phyloP scores from a whole-genome alignment of 1,140 invertebrate genomes.

The Heliconius congener region DNA sequence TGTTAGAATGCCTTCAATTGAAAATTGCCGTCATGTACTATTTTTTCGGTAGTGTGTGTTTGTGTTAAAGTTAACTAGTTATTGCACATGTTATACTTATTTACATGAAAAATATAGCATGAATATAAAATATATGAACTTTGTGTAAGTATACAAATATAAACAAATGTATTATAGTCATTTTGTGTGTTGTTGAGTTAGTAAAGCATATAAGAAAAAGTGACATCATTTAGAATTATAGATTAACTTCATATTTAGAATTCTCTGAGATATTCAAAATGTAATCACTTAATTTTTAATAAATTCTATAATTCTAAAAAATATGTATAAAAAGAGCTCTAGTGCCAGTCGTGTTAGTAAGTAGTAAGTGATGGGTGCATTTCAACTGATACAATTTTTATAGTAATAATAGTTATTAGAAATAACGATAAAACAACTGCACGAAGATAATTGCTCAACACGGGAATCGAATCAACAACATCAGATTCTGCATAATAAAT shows the following conservation, averaged over 20 bases:
- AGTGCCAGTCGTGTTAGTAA: not conserved
- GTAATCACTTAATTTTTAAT: not conserved
- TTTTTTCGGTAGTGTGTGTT: no score
- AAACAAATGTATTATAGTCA: no score
- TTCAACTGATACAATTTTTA: not conserved
- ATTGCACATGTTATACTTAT: no score
- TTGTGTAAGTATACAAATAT: not conserved
- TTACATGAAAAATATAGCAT: no score
- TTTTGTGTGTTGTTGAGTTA: not conserved
- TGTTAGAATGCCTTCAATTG: no score
- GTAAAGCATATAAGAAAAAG: not conserved
- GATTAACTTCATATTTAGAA: not conserved
- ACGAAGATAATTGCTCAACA: no score
- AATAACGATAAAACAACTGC: not conserved
- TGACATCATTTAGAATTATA: not conserved
- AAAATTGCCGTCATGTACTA: no score
- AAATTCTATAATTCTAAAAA: not conserved
- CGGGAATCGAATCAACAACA: no score
- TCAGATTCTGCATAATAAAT: no score
- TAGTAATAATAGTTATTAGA: not conserved
- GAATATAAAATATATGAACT: no score
- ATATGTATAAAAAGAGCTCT: not conserved
- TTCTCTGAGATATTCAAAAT: not conserved
- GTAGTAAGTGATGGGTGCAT: slow-evolving; percentile 3
- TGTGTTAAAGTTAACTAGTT: no score